phyloP scores from a whole-genome alignment of 2,113 vertebrate genomes.

The Megaleporinus macrocephalus region DNA sequence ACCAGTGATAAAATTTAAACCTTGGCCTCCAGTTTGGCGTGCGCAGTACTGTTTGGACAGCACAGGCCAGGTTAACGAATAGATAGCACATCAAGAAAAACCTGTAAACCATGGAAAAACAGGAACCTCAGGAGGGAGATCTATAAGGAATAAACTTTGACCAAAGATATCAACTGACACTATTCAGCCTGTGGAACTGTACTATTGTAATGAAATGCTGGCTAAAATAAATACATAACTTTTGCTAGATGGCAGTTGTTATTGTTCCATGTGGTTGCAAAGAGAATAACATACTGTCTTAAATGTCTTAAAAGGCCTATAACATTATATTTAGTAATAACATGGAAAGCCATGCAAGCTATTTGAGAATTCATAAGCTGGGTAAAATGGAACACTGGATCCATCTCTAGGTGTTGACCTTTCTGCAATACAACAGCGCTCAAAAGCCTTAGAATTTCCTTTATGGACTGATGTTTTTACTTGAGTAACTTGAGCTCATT shows the following conservation, averaged over 20 bases:
- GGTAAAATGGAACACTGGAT: too few relatives aligned
- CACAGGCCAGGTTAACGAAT: constrained; percentile 97
- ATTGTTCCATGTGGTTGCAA: neutral
- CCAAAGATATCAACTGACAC: too few relatives aligned
- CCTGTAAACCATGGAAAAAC: constrained; percentile 69
- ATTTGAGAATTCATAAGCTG: too few relatives aligned
- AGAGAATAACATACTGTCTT: neutral
- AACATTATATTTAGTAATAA: too few relatives aligned
- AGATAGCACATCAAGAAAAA: constrained; percentile 98
- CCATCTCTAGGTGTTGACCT: too few relatives aligned
- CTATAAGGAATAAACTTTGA: neutral
- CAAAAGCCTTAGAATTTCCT: too few relatives aligned
- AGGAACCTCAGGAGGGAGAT: neutral
- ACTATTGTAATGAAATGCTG: neutral
- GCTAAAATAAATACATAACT: neutral
- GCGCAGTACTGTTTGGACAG: constrained; percentile 89
- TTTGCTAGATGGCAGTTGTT: too few relatives aligned
- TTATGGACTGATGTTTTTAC: too few relatives aligned
- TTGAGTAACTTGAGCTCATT: too few relatives aligned
- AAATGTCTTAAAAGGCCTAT: too few relatives aligned
- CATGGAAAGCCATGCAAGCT: too few relatives aligned
- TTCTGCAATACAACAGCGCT: too few relatives aligned
- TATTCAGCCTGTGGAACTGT: neutral
- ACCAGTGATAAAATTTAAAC: constrained; percentile 97
- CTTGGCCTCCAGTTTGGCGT: constrained; percentile 97